Percentiles rank a stretch among this genome's conserved stretches.
Conservation (phyloP, 23 tunicate genomes). For the Ciona savignyi region DNA sequence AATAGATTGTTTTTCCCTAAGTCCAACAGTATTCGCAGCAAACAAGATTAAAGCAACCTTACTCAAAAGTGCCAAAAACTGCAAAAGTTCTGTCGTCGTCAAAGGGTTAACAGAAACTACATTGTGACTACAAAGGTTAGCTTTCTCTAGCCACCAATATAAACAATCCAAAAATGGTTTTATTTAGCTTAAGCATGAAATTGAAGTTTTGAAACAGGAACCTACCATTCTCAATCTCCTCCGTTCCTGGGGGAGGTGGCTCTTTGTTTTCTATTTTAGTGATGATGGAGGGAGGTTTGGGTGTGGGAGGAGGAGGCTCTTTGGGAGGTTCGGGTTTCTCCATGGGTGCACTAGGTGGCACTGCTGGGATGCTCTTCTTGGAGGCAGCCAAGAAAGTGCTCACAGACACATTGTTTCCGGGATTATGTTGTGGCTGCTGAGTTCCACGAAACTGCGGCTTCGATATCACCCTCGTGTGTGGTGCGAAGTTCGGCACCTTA, state of each 20-base stretch:
- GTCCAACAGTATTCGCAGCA: too few species aligned
- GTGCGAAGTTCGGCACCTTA: constrained; percentile 1
- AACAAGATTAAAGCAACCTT: too few species aligned
- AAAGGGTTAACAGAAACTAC: too few species aligned
- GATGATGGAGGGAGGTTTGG: not conserved
- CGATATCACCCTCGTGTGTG: not conserved
- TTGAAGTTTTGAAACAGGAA: too few species aligned
- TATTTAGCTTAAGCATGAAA: not conserved
- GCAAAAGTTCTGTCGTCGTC: too few species aligned
- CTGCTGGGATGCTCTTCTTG: not conserved
- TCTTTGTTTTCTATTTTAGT: constrained; percentile 22
- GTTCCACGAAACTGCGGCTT: not conserved
- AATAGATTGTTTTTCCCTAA: too few species aligned
- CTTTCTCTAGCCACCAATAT: not conserved
- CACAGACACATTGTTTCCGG: not conserved
- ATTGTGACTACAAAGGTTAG: not conserved
- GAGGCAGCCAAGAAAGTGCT: constrained; percentile 13
- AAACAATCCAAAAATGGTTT: not conserved
- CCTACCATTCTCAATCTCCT: constrained; percentile 20
- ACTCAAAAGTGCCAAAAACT: too few species aligned
- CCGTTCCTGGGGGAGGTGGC: constrained; percentile 43
- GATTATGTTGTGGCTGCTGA: not conserved
- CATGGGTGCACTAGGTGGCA: not conserved
- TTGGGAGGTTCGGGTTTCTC: not conserved
- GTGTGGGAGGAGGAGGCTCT: not conserved